Conservation (phyloP, 2,888 invertebrate genomes). For the Xestobium rufovillosum region DNA sequence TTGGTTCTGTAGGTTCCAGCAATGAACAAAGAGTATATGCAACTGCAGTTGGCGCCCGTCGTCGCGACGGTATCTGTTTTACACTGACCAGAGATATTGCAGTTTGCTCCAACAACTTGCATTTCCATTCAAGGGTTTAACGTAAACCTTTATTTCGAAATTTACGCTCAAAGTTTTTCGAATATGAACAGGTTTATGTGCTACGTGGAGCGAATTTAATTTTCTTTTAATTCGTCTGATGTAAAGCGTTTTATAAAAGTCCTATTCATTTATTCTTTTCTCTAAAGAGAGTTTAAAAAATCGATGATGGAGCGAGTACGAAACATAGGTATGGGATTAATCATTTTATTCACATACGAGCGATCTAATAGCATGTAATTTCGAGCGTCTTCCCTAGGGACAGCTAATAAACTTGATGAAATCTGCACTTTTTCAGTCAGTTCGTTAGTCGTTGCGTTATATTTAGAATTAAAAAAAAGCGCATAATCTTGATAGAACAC, state of each 20-base stretch:
- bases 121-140: too few species aligned
- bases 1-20: slow-evolving; percentile 11
- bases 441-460: neutral
- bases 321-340: too few species aligned
- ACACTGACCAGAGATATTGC: slow-evolving; percentile 31
- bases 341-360: neutral
- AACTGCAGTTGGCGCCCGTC: slow-evolving; percentile 27
- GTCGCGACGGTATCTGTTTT: slow-evolving; percentile 33
- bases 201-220: too few species aligned
- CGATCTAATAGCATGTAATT: slow-evolving; percentile 3
- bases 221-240: too few species aligned
- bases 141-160: slow-evolving; percentile 1
- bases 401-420: slow-evolving; percentile 1
- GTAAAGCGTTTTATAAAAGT: too few species aligned
- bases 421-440: slow-evolving; percentile 2
- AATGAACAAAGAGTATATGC: slow-evolving; percentile 22
- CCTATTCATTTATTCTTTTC: too few species aligned
- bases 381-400: neutral
- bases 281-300: too few species aligned
- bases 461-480: neutral
- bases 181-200: neutral
- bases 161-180: neutral
- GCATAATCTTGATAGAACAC: neutral
- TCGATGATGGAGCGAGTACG: too few species aligned
- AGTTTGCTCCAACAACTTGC: slow-evolving; percentile 28